phyloP scores from a whole-genome alignment of 2,888 invertebrate species.

The Thyatira batis region DNA sequence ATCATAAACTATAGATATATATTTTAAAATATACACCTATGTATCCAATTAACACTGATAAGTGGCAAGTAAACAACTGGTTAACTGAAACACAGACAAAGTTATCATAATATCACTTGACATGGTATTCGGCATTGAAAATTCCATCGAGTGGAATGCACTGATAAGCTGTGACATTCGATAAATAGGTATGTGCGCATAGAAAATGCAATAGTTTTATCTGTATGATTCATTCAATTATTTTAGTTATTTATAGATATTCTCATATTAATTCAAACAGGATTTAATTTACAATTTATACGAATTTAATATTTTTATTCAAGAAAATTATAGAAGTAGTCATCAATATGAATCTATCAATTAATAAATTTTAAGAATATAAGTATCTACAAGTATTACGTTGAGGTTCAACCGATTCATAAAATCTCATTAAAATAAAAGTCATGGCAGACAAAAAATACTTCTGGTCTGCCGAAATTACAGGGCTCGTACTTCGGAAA shows the following conservation, averaged over 20 bases:
- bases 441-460: slow-evolving; percentile 7
- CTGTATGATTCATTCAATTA: slow-evolving; percentile 8
- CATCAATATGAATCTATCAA: no score
- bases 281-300: no score
- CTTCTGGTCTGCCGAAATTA: slow-evolving; percentile 27
- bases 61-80: neutral
- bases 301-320: no score
- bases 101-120: neutral
- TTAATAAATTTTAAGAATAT: no score
- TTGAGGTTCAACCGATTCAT: no score
- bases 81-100: neutral
- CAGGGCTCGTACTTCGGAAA: slow-evolving; percentile 21
- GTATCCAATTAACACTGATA: neutral
- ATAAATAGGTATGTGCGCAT: slow-evolving; percentile 25
- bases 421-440: slow-evolving; percentile 12
- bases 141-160: slow-evolving; percentile 44
- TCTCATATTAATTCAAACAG: no score
- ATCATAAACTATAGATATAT: no score
- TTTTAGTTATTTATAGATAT: no score
- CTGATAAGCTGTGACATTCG: slow-evolving; percentile 32
- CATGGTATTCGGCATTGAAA: slow-evolving; percentile 20
- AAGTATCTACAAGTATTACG: no score
- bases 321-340: no score
- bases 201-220: no score
- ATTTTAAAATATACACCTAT: no score